Evolutionary conservation across 2,113 vertebrate genomes (phyloP).

Genomic region (Paralichthys olivaceus): DNA sequence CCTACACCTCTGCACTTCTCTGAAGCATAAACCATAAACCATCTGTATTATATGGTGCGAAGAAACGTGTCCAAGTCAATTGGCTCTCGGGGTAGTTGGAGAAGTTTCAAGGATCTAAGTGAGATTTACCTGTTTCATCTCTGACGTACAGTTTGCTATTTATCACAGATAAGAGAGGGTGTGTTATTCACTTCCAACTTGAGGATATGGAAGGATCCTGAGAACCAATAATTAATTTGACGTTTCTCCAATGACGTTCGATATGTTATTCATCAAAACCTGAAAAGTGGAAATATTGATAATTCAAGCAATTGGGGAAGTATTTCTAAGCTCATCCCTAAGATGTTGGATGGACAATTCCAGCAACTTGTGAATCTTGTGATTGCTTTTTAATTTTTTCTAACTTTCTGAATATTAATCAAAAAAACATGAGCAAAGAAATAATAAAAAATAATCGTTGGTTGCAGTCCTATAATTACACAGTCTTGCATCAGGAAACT

Average conservation of each 20-base stretch:
- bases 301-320: background rate
- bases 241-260: background rate
- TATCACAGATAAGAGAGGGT: constrained; percentile 26
- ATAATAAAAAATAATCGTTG: background rate
- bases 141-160: constrained; percentile 36
- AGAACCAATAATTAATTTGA: background rate
- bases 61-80: constrained; percentile 65
- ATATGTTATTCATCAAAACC: constrained; percentile 25
- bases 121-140: constrained; percentile 67
- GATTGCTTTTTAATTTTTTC: background rate
- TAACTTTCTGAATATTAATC: background rate
- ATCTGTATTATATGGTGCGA: constrained; percentile 66
- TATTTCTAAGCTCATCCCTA: background rate
- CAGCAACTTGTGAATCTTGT: constrained; percentile 1
- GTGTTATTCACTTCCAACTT: constrained; percentile 15
- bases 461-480: background rate
- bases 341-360: background rate
- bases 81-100: constrained; percentile 63
- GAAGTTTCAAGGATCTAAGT: constrained; percentile 60
- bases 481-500: background rate
- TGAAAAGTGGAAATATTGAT: background rate
- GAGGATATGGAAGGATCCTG: constrained; percentile 16
- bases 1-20: constrained; percentile 66
- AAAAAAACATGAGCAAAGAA: background rate
- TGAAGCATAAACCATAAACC: constrained; percentile 72